These are phyloP conservation scores for Sitophilus oryzae DNA, from an alignment of 1,140 invertebrate species.

Conservation along the genomic window DNA sequence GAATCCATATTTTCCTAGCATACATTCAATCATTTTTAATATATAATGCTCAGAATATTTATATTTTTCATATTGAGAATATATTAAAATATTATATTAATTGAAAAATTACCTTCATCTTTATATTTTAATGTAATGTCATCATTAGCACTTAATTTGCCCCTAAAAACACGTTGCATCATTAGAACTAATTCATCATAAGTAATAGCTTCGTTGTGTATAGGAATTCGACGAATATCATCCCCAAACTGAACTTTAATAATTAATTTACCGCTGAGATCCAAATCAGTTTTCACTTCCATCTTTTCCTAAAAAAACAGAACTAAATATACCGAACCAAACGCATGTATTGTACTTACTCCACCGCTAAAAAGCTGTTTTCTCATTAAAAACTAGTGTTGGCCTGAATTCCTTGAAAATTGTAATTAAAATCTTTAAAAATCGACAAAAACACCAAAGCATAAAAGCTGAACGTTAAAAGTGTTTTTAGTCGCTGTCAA, in stretches of 20 bases:
- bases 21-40: no score
- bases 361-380: conserved; percentile 15
- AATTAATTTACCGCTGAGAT: conserved; percentile 44
- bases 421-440: conserved; percentile 25
- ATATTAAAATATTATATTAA: conserved; percentile 7
- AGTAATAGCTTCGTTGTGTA: conserved; percentile 73
- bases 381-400: conserved; percentile 25
- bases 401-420: conserved; percentile 15
- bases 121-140: conserved; percentile 71
- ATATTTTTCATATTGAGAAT: background rate
- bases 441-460: conserved; percentile 26
- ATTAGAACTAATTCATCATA: conserved; percentile 72
- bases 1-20: no score
- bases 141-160: conserved; percentile 58
- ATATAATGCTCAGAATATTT: background rate
- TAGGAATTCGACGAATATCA: conserved; percentile 66
- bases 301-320: conserved; percentile 28
- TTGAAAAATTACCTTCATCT: conserved; percentile 58
- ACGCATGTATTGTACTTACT: conserved; percentile 17
- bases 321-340: background rate
- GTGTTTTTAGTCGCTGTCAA: conserved; percentile 22
- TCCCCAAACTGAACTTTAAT: conserved; percentile 62
- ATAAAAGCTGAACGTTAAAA: conserved; percentile 23
- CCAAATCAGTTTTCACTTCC: conserved; percentile 41
- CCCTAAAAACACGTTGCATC: conserved; percentile 71